These are phyloP conservation scores for Pseudorhombus dupliciocellatus DNA, from an alignment of 2,113 vertebrate species.

Conservation along the genomic window DNA sequence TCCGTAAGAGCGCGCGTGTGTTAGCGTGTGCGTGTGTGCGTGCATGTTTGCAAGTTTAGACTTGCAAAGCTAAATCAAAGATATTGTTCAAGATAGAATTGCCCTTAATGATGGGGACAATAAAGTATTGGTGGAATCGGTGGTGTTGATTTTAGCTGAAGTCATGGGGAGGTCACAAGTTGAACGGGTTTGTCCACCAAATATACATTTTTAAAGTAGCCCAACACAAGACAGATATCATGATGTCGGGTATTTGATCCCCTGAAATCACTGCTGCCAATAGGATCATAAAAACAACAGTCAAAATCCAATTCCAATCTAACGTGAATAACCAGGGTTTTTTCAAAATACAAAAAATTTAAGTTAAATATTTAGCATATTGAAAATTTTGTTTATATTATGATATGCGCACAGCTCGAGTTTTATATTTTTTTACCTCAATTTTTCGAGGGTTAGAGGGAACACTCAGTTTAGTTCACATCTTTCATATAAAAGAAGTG, in stretches of 20 bases:
- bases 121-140: slow-evolving; percentile 3
- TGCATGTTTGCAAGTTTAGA: slow-evolving; percentile 20
- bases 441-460: not conserved
- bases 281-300: too few species aligned
- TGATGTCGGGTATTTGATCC: not conserved
- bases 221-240: not conserved
- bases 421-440: not conserved
- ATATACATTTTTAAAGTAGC: slow-evolving; percentile 5
- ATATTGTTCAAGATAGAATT: slow-evolving; percentile 27
- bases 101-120: slow-evolving; percentile 16
- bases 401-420: not conserved
- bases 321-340: not conserved
- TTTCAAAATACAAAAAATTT: not conserved
- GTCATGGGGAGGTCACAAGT: slow-evolving; percentile 44
- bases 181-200: slow-evolving; percentile 18
- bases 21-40: slow-evolving; percentile 13
- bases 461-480: not conserved
- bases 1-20: slow-evolving; percentile 31
- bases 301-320: not conserved
- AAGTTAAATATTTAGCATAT: too few species aligned
- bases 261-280: not conserved
- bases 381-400: too few species aligned
- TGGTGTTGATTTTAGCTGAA: slow-evolving; percentile 19
- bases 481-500: not conserved
- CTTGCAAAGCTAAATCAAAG: slow-evolving; percentile 30